Evolutionary conservation across 2,113 vertebrate genomes (phyloP), one percentile per base, ranked within the genome.

Genomic region (Crypturellus undulatus): DNA sequence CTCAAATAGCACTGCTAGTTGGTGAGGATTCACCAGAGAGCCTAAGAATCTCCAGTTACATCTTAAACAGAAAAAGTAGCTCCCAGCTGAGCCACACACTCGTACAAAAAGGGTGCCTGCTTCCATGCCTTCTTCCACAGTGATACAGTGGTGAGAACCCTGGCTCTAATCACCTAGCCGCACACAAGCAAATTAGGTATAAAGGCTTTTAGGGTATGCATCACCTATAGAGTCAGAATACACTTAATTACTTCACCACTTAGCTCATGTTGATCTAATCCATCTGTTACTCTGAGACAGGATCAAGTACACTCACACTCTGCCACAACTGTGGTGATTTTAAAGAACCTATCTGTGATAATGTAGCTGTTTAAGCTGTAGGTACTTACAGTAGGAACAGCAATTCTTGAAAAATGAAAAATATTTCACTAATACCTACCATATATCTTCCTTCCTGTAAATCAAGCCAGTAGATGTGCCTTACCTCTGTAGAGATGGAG

Each of bases 201-300:
- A 42, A 42, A 42, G 40, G 40, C 40, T 42, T 42, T 42, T 42
- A 42, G 40, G 40, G 12, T 42, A 42, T 42, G 40, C 40, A 42
- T 42, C 40, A 42, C 40, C 40, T 42, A 42, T 42, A 42, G 40
- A 42, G 40, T 42, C 40, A 42, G 40, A 42, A 42, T 42, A 42
- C 40, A 42, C 47, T 62, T 4, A 1, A 34, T 60, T 91, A 79
- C 47, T 43, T 92, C 92, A 92, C 10, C 0, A 1, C 79, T 93
- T 80, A 96, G 76, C 64, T 95, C 79, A 92, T 56, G 19, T 68
- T 94, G 89, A 84, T 45, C 79, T 75, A 93, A 94, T 60, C 51
- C 80, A 90, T 43, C 28, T 0, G 0, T 62, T 62, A 28, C 79
- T 88, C 71, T 78, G 83, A 65, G 82, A 32, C 43, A 72, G 76